These are phyloP conservation scores for Babyrousa celebensis DNA, from an alignment of 2,797 vertebrate species.

Conservation along the genomic window DNA sequence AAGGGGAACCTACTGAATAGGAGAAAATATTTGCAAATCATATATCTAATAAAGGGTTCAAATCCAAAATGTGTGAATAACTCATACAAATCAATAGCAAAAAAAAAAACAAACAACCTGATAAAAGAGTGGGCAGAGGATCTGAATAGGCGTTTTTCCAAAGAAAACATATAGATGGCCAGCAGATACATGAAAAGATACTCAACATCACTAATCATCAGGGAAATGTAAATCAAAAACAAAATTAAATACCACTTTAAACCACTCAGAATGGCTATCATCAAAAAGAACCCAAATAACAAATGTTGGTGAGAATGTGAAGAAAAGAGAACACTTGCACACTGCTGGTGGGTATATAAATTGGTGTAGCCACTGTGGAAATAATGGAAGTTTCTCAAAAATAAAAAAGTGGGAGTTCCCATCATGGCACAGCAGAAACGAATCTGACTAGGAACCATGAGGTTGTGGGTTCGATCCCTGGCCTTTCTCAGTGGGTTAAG, in stretches of 20 bases:
- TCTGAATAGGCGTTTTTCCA: background rate
- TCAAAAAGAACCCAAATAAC: background rate
- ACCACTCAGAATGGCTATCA: background rate
- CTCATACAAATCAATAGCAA: background rate
- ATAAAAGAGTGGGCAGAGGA: constrained; percentile 2
- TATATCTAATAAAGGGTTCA: background rate
- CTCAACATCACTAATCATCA: background rate
- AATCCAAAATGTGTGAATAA: background rate
- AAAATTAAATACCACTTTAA: background rate
- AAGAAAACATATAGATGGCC: background rate
- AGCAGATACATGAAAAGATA: background rate
- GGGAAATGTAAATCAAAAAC: background rate
- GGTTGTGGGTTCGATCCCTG: too few relatives aligned
- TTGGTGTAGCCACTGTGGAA: background rate
- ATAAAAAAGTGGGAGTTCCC: background rate
- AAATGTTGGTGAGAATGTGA: background rate
- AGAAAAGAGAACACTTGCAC: background rate
- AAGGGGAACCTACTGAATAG: background rate
- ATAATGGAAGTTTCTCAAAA: background rate
- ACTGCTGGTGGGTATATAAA: background rate
- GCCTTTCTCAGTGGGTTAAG: too few relatives aligned
- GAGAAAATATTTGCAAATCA: background rate
- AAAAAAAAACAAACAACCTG: background rate
- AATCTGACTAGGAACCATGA: too few relatives aligned
- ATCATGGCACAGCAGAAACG: too few relatives aligned